A percentile compares a stretch with the other conserved stretches of the same genome.
Evolutionary conservation across 2,888 invertebrate species (phyloP).

Genomic region (Vandiemenella viatica): DNA sequence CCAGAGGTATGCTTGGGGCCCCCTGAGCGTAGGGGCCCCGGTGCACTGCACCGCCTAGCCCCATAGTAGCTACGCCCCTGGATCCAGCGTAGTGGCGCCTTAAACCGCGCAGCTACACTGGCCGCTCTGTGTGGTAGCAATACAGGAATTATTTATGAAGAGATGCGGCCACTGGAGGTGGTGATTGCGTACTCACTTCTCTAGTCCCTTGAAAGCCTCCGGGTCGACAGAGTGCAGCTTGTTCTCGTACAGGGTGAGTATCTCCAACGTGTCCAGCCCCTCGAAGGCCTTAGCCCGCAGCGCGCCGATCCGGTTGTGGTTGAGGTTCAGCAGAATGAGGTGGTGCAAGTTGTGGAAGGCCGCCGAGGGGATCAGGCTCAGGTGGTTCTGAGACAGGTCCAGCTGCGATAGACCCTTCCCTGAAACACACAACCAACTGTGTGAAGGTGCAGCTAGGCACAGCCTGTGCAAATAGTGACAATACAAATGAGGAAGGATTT

Average conservation of each 20-base stretch:
- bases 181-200: slow-evolving; percentile 68
- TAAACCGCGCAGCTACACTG: no score
- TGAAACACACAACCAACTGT: slow-evolving; percentile 30
- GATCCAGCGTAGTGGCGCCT: no score
- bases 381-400: slow-evolving; percentile 74
- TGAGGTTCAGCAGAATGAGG: slow-evolving; percentile 73
- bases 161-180: no score
- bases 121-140: no score
- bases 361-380: slow-evolving; percentile 62
- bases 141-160: no score
- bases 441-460: no score
- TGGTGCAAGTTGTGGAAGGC: slow-evolving; percentile 69
- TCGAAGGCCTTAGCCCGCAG: slow-evolving; percentile 71
- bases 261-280: slow-evolving; percentile 73
- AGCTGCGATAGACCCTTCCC: slow-evolving; percentile 76
- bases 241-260: slow-evolving; percentile 76
- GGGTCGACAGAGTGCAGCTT: slow-evolving; percentile 62
- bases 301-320: slow-evolving; percentile 68
- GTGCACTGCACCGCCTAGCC: no score
- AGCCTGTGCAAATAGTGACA: no score
- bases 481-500: background rate
- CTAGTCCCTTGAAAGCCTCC: slow-evolving; percentile 72
- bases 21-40: no score
- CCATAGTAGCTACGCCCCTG: no score
- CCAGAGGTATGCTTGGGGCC: no score